Conservation (phyloP, 2,113 vertebrate genomes). For the Vombatus ursinus region DNA sequence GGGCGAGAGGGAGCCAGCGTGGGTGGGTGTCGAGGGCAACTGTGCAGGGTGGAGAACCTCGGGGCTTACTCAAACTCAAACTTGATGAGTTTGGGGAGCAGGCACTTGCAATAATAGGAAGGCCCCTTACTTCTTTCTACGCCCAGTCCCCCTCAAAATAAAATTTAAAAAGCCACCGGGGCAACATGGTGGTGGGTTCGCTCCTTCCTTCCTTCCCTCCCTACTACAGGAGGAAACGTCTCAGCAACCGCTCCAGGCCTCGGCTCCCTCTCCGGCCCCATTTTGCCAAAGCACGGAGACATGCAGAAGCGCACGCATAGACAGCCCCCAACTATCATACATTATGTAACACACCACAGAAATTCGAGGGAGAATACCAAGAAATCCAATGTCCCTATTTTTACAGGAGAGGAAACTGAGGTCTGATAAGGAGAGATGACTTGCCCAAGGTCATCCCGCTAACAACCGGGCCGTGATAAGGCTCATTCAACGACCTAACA, state of each 20-base stretch:
- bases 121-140: background rate
- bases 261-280: background rate
- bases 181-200: background rate
- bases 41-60: background rate
- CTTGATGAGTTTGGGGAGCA: background rate
- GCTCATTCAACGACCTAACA: background rate
- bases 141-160: background rate
- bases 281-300: background rate
- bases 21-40: background rate
- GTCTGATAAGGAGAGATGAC: background rate
- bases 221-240: no score
- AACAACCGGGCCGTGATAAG: background rate
- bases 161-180: background rate
- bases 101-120: background rate
- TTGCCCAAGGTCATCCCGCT: background rate
- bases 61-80: background rate
- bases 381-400: background rate
- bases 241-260: background rate
- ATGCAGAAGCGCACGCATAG: background rate
- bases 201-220: no score
- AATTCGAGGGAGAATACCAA: no score
- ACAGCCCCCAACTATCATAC: background rate
- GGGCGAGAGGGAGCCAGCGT: background rate
- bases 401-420: background rate
- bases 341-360: background rate